These are phyloP conservation scores for Scaptomyza reducta DNA, from an alignment of 2,888 invertebrate genomes.

Conservation along the genomic window DNA sequence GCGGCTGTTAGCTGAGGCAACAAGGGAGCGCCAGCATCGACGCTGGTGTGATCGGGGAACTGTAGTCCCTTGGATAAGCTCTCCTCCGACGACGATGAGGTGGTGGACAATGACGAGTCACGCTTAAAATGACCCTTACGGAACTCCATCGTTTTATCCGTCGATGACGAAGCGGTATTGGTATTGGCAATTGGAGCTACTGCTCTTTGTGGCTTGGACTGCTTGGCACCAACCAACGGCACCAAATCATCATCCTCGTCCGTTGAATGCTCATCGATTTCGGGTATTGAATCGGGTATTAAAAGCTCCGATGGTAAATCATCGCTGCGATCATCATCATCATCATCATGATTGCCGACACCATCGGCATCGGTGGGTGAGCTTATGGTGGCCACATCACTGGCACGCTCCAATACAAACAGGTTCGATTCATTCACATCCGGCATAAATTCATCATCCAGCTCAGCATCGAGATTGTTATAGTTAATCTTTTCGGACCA, in stretches of 20 bases:
- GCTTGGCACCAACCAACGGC: constrained; percentile 37
- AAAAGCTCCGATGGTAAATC: constrained; percentile 83
- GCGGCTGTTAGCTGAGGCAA: constrained; percentile 51
- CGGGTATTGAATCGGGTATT: constrained; percentile 83
- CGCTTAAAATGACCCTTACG: constrained; percentile 83
- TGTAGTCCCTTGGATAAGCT: constrained; percentile 82
- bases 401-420: constrained; percentile 81
- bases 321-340: constrained; percentile 82
- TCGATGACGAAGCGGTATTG: constrained; percentile 6
- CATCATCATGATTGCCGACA: constrained; percentile 37
- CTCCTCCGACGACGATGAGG: constrained; percentile 83
- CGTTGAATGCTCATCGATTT: constrained; percentile 83
- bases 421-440: constrained; percentile 82
- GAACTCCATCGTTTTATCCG: constrained; percentile 71
- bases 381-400: constrained; percentile 80
- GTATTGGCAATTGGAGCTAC: constrained; percentile 3
- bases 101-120: constrained; percentile 82
- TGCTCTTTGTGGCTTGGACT: constrained; percentile 9
- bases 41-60: constrained; percentile 80
- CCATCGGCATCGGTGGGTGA: constrained; percentile 60
- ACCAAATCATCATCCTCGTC: constrained; percentile 79
- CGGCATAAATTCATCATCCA: constrained; percentile 83
- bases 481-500: constrained; percentile 74
- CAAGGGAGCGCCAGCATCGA: constrained; percentile 58
- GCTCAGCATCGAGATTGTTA: constrained; percentile 72